A percentile compares a stretch with the other conserved stretches of the same genome.
Evolutionary conservation across 2,797 vertebrate species (phyloP).

Genomic region (Neosilurus mollespiculum): DNA sequence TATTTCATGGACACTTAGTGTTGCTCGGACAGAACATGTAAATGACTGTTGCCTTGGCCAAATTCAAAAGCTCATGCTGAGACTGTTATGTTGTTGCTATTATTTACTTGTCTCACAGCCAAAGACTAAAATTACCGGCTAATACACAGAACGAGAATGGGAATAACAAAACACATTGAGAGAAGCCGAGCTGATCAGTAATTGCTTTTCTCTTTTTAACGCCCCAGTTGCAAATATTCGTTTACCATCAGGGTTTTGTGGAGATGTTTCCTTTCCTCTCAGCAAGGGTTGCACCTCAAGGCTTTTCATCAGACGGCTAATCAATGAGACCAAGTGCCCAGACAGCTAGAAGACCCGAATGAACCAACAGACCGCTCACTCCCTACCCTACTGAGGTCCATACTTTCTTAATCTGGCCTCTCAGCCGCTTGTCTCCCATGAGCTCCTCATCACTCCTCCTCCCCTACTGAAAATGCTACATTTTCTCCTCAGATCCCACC

Average conservation of each 20-base stretch:
- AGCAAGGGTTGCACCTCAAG: constrained; percentile 12
- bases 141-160: constrained; percentile 1
- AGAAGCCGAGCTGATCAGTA: constrained; percentile 20
- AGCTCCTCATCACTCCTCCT: constrained; percentile 10
- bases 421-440: constrained; percentile 7
- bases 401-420: constrained; percentile 37
- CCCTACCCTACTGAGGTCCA: constrained; percentile 22
- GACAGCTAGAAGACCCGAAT: constrained; percentile 29
- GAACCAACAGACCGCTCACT: constrained; percentile 21
- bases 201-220: constrained; percentile 21
- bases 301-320: constrained; percentile 39
- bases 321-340: constrained; percentile 35
- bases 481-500: constrained; percentile 22
- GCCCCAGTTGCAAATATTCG: neutral
- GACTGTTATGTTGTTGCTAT: constrained; percentile 28
- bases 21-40: constrained; percentile 5
- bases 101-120: constrained; percentile 27
- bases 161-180: neutral
- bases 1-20: constrained; percentile 19
- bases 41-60: constrained; percentile 36
- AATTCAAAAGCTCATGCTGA: constrained; percentile 32
- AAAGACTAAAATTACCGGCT: constrained; percentile 3
- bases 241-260: constrained; percentile 23
- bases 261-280: constrained; percentile 30
- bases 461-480: neutral